Evolutionary conservation across 1,140 invertebrate species (phyloP), one percentile per base, ranked within the genome.

Genomic region (Pseudomyrmex dendroicus): DNA sequence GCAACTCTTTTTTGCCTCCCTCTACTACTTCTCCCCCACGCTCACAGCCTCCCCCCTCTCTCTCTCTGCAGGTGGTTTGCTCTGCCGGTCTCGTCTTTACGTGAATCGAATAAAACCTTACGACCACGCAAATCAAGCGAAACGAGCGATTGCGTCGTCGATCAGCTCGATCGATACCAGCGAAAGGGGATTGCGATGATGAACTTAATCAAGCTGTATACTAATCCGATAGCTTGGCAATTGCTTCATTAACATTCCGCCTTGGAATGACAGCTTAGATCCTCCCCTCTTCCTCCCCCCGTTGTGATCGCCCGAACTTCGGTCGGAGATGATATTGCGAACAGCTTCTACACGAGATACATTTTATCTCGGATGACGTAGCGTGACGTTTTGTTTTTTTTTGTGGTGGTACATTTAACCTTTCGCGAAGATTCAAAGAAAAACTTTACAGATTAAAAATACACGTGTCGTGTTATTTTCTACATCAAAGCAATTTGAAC

Each of bases 61-160:
- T 35, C 22, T 57, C 15, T n/a, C 54, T n/a, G 66, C 15, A 44
- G 17, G 52, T 72, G 54, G 17, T 48, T 59, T 44, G 63, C 46
- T 48, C 52, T 35, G 35, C n/a, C 20, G 15, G 10, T 59, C 76
- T 59, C 76, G 54, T 80, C 66, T 80, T 72, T 80, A 59, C 76
- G 76, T 59, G 70, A 15, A 74, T 73, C 82, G 35, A 74, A 84
- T 87, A 84, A 87, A 89, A 89, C 83, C 82, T 73, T 62, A 83
- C 57, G 84, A 84, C 78, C 83, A 89, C 78, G 88, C 86, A 92
- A 92, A 91, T 92, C 91, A 91, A 90, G 89, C 85, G 87, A 76
- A 91, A 92, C 56, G 70, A 72, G 15, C 66, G 54, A 44, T 22
- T 80, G 66, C 66, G 48, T 52, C 48, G 73, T 20, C 66, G 66